A percentile compares a stretch with the other conserved stretches of the same genome.
These are phyloP conservation scores for Basileuterus tristriatus DNA, from an alignment of 2,797 vertebrate genomes.

Conservation along the genomic window DNA sequence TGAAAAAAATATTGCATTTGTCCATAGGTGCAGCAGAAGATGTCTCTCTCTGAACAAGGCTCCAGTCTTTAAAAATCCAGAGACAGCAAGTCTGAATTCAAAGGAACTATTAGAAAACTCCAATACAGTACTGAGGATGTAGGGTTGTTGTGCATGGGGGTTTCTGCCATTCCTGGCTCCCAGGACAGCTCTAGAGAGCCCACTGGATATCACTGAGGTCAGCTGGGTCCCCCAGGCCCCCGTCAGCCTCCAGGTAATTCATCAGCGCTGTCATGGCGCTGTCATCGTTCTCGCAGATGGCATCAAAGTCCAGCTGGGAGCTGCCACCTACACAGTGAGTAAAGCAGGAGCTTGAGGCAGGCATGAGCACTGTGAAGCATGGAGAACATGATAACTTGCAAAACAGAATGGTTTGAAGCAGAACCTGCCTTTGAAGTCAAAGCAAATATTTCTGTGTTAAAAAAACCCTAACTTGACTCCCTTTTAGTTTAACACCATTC, in stretches of 20 bases:
- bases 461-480: background rate
- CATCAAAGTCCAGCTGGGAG: slow-evolving; percentile 87
- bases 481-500: background rate
- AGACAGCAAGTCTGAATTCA: slow-evolving; percentile 20
- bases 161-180: background rate
- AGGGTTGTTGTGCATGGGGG: slow-evolving; percentile 17
- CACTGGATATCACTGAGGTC: slow-evolving; percentile 90
- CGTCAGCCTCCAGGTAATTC: slow-evolving; percentile 92
- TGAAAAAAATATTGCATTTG: slow-evolving; percentile 59
- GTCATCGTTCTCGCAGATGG: slow-evolving; percentile 85
- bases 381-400: background rate
- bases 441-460: background rate
- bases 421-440: background rate
- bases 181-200: slow-evolving; percentile 81
- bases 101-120: slow-evolving; percentile 8
- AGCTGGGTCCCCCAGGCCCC: slow-evolving; percentile 82
- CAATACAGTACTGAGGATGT: slow-evolving; percentile 67
- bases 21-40: slow-evolving; percentile 40
- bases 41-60: slow-evolving; percentile 34
- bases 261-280: slow-evolving; percentile 90
- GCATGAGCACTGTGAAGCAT: background rate
- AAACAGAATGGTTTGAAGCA: background rate
- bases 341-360: background rate
- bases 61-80: slow-evolving; percentile 53
- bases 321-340: slow-evolving; percentile 74